These are phyloP conservation scores for Lithosia quadra DNA, from an alignment of 2,888 invertebrate species.

Conservation along the genomic window DNA sequence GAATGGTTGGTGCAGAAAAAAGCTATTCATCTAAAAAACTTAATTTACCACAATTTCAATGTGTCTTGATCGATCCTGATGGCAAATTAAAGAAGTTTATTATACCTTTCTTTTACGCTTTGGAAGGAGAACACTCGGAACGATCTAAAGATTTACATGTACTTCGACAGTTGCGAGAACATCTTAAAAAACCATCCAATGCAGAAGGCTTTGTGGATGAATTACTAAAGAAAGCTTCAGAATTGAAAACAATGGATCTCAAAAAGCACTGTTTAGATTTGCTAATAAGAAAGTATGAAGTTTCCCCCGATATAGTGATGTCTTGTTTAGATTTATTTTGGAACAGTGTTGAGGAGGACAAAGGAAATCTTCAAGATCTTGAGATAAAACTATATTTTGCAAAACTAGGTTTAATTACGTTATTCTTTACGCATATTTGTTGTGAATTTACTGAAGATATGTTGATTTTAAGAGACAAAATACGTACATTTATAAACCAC, in stretches of 20 bases:
- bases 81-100: slow-evolving; percentile 93
- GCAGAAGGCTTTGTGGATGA: slow-evolving; percentile 84
- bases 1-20: slow-evolving; percentile 90
- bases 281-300: slow-evolving; percentile 88
- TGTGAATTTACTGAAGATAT: slow-evolving; percentile 71
- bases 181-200: slow-evolving; percentile 87
- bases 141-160: slow-evolving; percentile 95
- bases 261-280: slow-evolving; percentile 91
- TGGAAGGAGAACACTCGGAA: slow-evolving; percentile 95
- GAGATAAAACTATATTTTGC: slow-evolving; percentile 71
- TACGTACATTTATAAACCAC: slow-evolving; percentile 53
- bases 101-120: slow-evolving; percentile 96
- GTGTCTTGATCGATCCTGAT: slow-evolving; percentile 94
- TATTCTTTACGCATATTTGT: slow-evolving; percentile 73
- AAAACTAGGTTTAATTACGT: slow-evolving; percentile 69
- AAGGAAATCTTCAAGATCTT: slow-evolving; percentile 55
- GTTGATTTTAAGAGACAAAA: slow-evolving; percentile 62
- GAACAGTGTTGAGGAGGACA: slow-evolving; percentile 63
- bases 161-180: slow-evolving; percentile 91
- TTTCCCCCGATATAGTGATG: slow-evolving; percentile 88
- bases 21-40: slow-evolving; percentile 85
- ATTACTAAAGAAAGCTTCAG: slow-evolving; percentile 86
- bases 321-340: slow-evolving; percentile 82
- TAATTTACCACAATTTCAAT: slow-evolving; percentile 89
- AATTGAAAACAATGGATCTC: slow-evolving; percentile 91